Percentiles rank a stretch among this genome's conserved stretches.
Evolutionary conservation across 2,113 vertebrate genomes (phyloP).

Genomic region (Platichthys stellatus): DNA sequence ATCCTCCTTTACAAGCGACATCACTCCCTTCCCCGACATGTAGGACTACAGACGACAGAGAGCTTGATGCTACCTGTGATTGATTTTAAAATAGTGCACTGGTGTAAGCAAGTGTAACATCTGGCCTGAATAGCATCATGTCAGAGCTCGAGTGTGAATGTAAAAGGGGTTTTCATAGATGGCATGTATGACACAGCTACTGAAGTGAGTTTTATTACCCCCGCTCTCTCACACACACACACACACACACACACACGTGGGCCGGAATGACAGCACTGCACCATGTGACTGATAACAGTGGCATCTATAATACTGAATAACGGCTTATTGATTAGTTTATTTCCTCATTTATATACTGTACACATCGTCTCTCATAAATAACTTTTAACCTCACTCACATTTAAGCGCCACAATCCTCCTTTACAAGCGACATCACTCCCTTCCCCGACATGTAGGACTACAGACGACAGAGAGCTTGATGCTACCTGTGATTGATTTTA

Average conservation of each 20-base stretch:
- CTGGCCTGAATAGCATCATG: no score
- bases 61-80: neutral
- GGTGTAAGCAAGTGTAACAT: constrained; percentile 10
- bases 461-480: neutral
- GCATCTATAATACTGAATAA: constrained; percentile 18
- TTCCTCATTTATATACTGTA: constrained; percentile 2
- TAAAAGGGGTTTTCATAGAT: neutral
- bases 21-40: constrained; percentile 5
- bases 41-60: neutral
- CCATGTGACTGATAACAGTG: constrained; percentile 32
- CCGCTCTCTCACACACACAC: constrained; percentile 3
- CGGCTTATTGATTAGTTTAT: constrained; percentile 48
- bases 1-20: constrained; percentile 1
- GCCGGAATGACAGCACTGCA: constrained; percentile 24
- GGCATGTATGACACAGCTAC: constrained; percentile 16
- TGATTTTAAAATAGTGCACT: neutral
- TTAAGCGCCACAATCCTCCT: neutral
- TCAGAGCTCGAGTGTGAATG: no score
- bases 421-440: constrained; percentile 8
- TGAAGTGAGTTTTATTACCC: neutral
- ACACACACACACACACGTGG: neutral
- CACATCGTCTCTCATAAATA: constrained; percentile 15
- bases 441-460: neutral
- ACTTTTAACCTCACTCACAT: constrained; percentile 11
- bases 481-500: constrained; percentile 12